These are phyloP conservation scores for Streptopelia turtur DNA, from an alignment of 2,797 vertebrate species.

Conservation along the genomic window DNA sequence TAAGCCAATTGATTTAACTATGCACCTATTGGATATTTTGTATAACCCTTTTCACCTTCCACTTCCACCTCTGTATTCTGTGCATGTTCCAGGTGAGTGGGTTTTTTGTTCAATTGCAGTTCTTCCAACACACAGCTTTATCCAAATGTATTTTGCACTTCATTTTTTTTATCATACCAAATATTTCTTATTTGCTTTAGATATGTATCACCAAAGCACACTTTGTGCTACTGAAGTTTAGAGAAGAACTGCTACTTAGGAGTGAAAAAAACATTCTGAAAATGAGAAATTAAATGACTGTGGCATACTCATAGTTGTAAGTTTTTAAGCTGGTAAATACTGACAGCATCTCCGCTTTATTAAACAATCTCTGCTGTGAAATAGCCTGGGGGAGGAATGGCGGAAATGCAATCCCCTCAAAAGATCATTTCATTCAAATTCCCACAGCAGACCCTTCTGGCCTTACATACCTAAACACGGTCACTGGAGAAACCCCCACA, in stretches of 20 bases:
- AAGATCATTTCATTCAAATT: slow-evolving; percentile 28
- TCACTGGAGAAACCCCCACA: background rate
- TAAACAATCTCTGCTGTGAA: background rate
- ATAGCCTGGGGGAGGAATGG: background rate
- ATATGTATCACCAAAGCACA: background rate
- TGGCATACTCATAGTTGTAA: background rate
- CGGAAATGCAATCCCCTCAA: background rate
- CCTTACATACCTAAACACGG: background rate
- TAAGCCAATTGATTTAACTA: background rate
- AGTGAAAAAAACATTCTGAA: background rate
- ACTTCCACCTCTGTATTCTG: background rate
- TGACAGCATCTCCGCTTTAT: background rate
- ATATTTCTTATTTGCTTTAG: background rate
- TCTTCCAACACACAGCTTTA: background rate
- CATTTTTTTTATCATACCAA: background rate
- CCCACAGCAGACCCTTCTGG: background rate
- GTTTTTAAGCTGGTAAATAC: background rate
- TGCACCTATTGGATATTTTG: background rate
- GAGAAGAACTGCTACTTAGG: background rate
- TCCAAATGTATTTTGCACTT: background rate
- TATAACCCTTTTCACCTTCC: background rate
- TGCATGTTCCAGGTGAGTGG: background rate
- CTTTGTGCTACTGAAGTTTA: background rate
- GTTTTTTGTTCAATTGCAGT: background rate
- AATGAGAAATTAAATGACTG: background rate